These are phyloP conservation scores for Patella depressa DNA, from an alignment of 2,888 invertebrate species.

Conservation along the genomic window DNA sequence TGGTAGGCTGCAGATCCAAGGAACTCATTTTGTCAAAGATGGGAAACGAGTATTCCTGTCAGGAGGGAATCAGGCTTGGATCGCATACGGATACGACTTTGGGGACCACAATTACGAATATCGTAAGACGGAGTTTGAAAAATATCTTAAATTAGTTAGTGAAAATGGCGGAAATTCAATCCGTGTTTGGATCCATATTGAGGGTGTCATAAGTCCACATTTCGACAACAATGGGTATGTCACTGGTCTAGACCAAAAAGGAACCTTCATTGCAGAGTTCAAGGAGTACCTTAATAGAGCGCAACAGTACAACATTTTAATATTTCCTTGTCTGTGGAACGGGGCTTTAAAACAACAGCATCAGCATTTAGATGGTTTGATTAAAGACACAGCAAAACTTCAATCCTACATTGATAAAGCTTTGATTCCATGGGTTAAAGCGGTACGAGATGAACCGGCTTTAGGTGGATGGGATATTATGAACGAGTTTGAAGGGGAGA, in stretches of 20 bases:
- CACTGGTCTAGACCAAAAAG: conserved; percentile 45
- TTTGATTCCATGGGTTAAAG: conserved; percentile 54
- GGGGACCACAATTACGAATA: conserved; percentile 36
- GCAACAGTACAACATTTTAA: conserved; percentile 45
- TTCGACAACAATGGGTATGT: conserved; percentile 53
- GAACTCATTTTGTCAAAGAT: conserved; percentile 23
- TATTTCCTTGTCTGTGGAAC: conserved; percentile 61
- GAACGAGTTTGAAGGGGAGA: conserved; percentile 60
- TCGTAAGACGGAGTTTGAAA: conserved; percentile 26
- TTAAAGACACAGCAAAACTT: conserved; percentile 51
- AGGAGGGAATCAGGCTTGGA: conserved; percentile 46
- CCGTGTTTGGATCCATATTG: conserved; percentile 57
- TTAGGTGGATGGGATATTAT: conserved; percentile 64
- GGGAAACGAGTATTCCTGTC: conserved; percentile 37
- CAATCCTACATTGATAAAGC: conserved; percentile 58
- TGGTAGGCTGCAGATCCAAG: conserved; percentile 16
- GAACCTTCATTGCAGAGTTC: conserved; percentile 55
- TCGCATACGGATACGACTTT: conserved; percentile 41
- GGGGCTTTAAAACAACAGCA: conserved; percentile 47
- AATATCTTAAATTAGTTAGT: conserved; percentile 25
- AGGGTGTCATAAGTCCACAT: conserved; percentile 49
- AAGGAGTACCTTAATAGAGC: conserved; percentile 46
- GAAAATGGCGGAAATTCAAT: conserved; percentile 40
- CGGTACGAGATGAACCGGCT: conserved; percentile 51
- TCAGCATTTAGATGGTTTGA: conserved; percentile 24